Conservation (phyloP, 1,140 invertebrate species). For the Drosophila kikkawai region DNA sequence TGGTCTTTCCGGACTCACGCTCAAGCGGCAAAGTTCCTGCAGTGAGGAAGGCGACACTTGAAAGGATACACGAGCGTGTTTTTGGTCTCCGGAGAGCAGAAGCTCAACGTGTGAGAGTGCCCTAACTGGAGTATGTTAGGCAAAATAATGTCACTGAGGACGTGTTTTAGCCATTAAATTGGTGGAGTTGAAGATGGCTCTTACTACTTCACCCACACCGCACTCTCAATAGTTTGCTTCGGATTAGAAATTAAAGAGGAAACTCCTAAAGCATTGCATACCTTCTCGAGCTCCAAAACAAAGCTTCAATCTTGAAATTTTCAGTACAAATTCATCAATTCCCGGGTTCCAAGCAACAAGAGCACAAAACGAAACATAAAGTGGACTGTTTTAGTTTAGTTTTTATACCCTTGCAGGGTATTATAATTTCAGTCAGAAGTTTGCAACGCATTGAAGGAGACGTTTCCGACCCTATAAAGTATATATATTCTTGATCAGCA, state of each 20-base stretch:
- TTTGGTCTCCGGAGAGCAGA: constrained; percentile 1
- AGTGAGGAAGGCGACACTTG: constrained; percentile 1
- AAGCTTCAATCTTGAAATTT: too few species aligned
- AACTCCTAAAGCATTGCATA: background rate
- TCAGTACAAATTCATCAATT: too few species aligned
- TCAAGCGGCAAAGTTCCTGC: background rate
- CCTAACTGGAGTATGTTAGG: constrained; percentile 4
- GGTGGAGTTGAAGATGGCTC: background rate
- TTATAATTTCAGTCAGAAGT: too few species aligned
- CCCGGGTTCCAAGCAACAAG: too few species aligned
- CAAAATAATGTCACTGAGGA: constrained; percentile 3
- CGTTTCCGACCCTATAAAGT: too few species aligned
- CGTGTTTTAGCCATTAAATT: constrained; percentile 5
- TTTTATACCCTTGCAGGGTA: too few species aligned
- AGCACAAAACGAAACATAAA: too few species aligned
- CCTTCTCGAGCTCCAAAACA: background rate
- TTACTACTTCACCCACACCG: background rate
- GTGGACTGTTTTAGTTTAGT: too few species aligned
- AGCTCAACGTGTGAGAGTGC: background rate
- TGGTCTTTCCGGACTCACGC: background rate
- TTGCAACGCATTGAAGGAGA: too few species aligned
- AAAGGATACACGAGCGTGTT: constrained; percentile 1
- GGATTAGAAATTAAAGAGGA: background rate
- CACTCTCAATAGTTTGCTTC: background rate
- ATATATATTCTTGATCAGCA: too few species aligned